phyloP scores from a whole-genome alignment of 2,888 invertebrate species.

The Yponomeuta malinellus region DNA sequence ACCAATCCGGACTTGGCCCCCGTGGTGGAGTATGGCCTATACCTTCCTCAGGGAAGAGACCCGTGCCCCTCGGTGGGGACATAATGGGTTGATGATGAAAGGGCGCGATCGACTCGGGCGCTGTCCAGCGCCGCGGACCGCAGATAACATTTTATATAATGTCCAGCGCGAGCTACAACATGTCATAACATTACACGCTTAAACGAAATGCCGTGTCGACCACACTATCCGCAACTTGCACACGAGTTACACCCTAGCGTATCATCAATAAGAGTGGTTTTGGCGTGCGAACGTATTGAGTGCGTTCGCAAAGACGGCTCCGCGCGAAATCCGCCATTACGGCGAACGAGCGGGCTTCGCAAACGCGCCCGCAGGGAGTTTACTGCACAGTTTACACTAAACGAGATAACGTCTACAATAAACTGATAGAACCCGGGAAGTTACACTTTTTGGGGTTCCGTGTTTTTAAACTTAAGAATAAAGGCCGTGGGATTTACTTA shows the following conservation, averaged over 20 bases:
- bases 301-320: constrained; percentile 21
- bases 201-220: not conserved
- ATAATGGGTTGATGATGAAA: not conserved
- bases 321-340: constrained; percentile 21
- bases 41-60: too few relatives aligned
- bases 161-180: not conserved
- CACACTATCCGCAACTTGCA: not conserved
- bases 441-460: not conserved
- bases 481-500: too few relatives aligned
- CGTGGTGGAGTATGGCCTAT: too few relatives aligned
- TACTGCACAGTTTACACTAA: constrained; percentile 33
- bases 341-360: constrained; percentile 24
- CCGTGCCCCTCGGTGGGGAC: too few relatives aligned
- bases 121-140: not conserved
- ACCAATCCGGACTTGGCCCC: too few relatives aligned
- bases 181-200: constrained; percentile 10
- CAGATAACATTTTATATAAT: constrained; percentile 11
- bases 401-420: constrained; percentile 6
- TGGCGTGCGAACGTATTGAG: not conserved
- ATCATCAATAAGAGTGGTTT: not conserved
- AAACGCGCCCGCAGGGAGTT: constrained; percentile 30
- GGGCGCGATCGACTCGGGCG: not conserved
- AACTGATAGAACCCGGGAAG: constrained; percentile 13
- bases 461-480: not conserved
- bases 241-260: not conserved